Percentiles rank a stretch among this genome's conserved stretches.
These are phyloP conservation scores for Malacosoma neustria DNA, from an alignment of 2,888 invertebrate genomes.

Conservation along the genomic window DNA sequence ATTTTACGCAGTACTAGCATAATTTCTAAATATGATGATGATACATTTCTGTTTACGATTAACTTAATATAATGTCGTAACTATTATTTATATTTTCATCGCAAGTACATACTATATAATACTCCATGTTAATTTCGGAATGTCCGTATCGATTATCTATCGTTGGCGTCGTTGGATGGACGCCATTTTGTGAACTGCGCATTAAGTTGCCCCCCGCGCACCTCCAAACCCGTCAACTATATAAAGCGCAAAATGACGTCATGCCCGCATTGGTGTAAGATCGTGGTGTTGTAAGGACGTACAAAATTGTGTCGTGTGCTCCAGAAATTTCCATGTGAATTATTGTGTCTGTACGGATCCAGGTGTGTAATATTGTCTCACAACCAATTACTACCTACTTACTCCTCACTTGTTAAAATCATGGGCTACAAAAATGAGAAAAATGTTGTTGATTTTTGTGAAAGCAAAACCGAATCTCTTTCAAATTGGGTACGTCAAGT, in stretches of 20 bases:
- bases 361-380: conserved; percentile 64
- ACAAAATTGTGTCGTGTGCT: conserved; percentile 40
- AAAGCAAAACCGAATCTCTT: conserved; percentile 74
- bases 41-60: no score
- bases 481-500: conserved; percentile 78
- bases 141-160: no score
- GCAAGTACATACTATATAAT: no score
- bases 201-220: conserved; percentile 25
- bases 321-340: conserved; percentile 36
- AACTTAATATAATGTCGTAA: no score
- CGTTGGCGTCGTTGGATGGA: conserved; percentile 14
- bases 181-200: conserved; percentile 62
- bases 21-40: no score
- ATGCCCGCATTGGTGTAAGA: conserved; percentile 35
- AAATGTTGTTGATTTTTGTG: conserved; percentile 66
- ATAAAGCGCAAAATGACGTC: conserved; percentile 48
- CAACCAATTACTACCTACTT: conserved; percentile 37
- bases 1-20: no score
- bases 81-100: no score
- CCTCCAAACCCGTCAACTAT: conserved; percentile 31
- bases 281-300: conserved; percentile 44
- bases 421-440: conserved; percentile 65
- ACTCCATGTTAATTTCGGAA: no score
- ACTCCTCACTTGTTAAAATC: conserved; percentile 21
- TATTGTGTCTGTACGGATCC: conserved; percentile 60